phyloP scores from a whole-genome alignment of 2,888 invertebrate genomes.

The Opisthograptis luteolata region DNA sequence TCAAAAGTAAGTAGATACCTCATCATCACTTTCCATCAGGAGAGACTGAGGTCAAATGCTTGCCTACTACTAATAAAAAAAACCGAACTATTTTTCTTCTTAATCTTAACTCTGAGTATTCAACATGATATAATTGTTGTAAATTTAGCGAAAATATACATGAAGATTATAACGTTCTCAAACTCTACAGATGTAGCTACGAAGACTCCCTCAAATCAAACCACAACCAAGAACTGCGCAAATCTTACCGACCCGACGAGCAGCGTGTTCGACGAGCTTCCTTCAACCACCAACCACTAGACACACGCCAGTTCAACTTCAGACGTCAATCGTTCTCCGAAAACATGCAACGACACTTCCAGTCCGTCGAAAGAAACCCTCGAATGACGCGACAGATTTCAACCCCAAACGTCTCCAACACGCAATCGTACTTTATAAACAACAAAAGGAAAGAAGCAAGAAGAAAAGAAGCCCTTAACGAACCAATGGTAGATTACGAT shows the following conservation, averaged over 20 bases:
- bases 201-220: slow-evolving; percentile 91
- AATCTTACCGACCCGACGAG: slow-evolving; percentile 58
- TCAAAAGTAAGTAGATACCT: too few relatives aligned
- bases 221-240: slow-evolving; percentile 70
- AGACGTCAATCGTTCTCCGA: slow-evolving; percentile 76
- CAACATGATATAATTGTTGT: too few relatives aligned
- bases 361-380: slow-evolving; percentile 60
- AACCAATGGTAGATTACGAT: slow-evolving; percentile 79
- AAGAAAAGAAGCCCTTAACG: slow-evolving; percentile 68
- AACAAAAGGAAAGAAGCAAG: slow-evolving; percentile 62
- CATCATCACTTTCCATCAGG: too few relatives aligned
- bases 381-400: slow-evolving; percentile 67
- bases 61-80: too few relatives aligned
- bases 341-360: slow-evolving; percentile 71
- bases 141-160: too few relatives aligned
- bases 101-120: too few relatives aligned
- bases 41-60: too few relatives aligned
- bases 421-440: slow-evolving; percentile 66
- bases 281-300: slow-evolving; percentile 68
- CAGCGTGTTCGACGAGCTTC: slow-evolving; percentile 70
- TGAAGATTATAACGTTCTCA: neutral
- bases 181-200: slow-evolving; percentile 87
- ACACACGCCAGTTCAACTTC: slow-evolving; percentile 56
- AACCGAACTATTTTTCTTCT: too few relatives aligned
- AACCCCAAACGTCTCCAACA: slow-evolving; percentile 66